Base-by-base conservation (phyloP, 2,888 invertebrate species). In the Lacanobia oleracea region DNA sequence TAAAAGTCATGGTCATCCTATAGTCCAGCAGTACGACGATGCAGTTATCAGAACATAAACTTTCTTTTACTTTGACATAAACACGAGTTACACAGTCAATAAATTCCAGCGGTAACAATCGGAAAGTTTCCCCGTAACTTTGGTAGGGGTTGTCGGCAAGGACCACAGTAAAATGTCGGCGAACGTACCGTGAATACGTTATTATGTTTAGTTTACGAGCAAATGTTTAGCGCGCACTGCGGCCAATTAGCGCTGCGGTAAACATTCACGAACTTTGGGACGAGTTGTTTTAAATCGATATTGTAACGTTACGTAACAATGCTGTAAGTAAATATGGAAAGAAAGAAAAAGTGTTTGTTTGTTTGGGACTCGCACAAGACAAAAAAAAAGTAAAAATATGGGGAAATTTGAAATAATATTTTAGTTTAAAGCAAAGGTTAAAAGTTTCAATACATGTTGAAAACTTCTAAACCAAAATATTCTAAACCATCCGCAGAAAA, bases 171-270 rank as follows among this genome's bases (percentile, higher is more conserved):
- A 86, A 86, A 82, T 79, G 85, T 85, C 84, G 84, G 79, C 78
- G 83, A 86, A 86, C 86, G 85, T 79, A 75, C 70, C 77, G 86
- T 89, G 91, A 91, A 91, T 91, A 89, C 90, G 86, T 88, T 88
- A 91, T 88, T 86, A 79, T 85, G 88, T 84, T 88, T 85, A 79
- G 86, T 87, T 89, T 88, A 83, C 84, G 79, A 82, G 85, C 86
- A 88, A 89, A 89, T 91, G 87, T 91, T 90, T 89, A 89, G 90
- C 85, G 87, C 84, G 87, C 87, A 81, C 86, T 85, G 88, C 79
- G 89, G 82, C 83, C 84, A 87, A 89, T 89, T 90, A 88, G 77
- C 77, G 69, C 67, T 83, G 81, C 80, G 77, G 82, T 82, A 78
- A 84, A 82, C 81, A 85, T 77, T 27, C 60, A 63, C 75, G 64